Conservation (phyloP, 2,888 invertebrate genomes). For the Phytoseiulus persimilis region DNA sequence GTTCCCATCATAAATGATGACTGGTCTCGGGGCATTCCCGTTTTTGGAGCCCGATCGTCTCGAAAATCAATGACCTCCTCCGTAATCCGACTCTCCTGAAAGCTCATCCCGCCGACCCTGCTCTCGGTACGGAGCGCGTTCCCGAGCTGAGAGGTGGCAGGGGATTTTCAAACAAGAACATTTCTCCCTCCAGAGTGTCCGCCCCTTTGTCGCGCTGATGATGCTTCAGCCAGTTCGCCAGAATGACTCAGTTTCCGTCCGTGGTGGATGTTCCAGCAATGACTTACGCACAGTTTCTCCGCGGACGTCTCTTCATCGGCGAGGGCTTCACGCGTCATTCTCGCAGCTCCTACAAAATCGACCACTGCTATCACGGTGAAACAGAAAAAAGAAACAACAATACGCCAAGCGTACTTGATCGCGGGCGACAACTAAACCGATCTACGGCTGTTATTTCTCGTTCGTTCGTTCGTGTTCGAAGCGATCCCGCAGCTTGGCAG, state of each 20-base stretch:
- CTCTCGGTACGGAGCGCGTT: background rate
- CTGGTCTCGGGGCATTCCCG: too few relatives aligned
- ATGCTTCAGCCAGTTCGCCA: background rate
- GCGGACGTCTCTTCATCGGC: background rate
- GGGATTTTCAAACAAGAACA: background rate
- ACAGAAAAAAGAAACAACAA: background rate
- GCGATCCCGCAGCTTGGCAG: background rate
- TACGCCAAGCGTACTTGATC: background rate
- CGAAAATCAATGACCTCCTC: too few relatives aligned
- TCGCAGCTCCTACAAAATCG: constrained; percentile 5
- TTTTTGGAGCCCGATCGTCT: too few relatives aligned
- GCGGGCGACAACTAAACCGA: background rate
- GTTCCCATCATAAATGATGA: too few relatives aligned
- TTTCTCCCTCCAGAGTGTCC: background rate
- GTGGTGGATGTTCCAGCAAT: background rate
- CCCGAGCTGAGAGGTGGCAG: background rate
- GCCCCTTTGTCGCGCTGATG: background rate
- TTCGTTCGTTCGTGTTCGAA: background rate
- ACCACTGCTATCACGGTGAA: background rate
- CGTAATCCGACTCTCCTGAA: too few relatives aligned
- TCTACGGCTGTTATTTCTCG: background rate
- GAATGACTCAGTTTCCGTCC: background rate
- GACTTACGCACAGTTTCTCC: background rate
- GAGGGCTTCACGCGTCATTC: background rate
- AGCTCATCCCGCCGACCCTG: too few relatives aligned